phyloP scores from a whole-genome alignment of 2,797 vertebrate species.

The Crocidura indochinensis region DNA sequence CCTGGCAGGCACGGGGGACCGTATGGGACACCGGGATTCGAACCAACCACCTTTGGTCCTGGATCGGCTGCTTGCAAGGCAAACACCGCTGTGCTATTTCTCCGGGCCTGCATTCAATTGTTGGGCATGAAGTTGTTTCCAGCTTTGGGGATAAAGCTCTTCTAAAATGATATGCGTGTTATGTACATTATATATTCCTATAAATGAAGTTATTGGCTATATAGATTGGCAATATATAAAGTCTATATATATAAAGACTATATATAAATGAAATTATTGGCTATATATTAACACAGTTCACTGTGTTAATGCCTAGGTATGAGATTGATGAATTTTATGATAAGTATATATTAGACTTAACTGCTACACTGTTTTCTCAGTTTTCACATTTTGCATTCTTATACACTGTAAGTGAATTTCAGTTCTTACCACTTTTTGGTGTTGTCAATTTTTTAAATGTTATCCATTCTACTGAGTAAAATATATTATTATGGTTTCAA shows the following conservation, averaged over 20 bases:
- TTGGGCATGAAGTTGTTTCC: conserved; percentile 2
- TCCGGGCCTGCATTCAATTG: conserved; percentile 23
- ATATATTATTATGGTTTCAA: conserved; percentile 15
- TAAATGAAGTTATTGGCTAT: conserved; percentile 30
- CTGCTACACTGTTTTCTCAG: conserved; percentile 36
- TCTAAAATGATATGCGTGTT: not conserved
- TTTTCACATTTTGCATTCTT: conserved; percentile 23
- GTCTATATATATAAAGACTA: not conserved
- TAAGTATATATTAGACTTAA: conserved; percentile 19
- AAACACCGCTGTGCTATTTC: no score
- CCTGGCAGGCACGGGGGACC: no score
- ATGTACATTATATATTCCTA: conserved; percentile 1
- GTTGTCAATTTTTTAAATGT: conserved; percentile 45
- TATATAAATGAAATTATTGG: conserved; percentile 15
- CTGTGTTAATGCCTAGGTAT: conserved; percentile 13
- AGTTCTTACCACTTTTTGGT: not conserved
- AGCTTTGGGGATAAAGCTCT: not conserved
- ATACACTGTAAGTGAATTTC: not conserved
- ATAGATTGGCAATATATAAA: no score
- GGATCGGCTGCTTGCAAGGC: no score
- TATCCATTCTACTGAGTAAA: not conserved
- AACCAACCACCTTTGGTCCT: no score
- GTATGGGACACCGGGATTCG: no score
- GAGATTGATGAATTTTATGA: conserved; percentile 33
- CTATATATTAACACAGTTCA: conserved; percentile 9